A percentile compares a stretch with the other conserved stretches of the same genome.
Evolutionary conservation across 1,140 invertebrate genomes (phyloP).

Genomic region (Heliconius melpomene): DNA sequence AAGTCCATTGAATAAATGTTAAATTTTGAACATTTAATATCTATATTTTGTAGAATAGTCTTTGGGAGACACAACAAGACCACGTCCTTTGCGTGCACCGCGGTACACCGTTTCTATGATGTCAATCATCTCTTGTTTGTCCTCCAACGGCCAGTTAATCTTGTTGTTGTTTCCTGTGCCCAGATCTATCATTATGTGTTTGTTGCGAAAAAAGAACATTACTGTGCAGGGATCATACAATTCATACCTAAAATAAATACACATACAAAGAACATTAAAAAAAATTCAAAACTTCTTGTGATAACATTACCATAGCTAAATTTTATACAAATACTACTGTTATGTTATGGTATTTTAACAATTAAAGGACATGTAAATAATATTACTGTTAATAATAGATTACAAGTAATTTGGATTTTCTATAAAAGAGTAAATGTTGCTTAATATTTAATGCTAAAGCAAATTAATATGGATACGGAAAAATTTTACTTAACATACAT

Average conservation of each 20-base stretch:
- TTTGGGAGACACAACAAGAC: slow-evolving; percentile 99
- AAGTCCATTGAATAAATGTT: neutral
- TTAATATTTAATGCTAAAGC: too few relatives aligned
- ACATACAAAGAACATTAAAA: neutral
- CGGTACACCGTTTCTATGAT: slow-evolving; percentile 99
- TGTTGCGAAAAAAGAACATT: slow-evolving; percentile 99
- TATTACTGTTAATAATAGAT: too few relatives aligned
- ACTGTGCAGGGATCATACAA: slow-evolving; percentile 99
- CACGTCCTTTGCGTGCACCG: slow-evolving; percentile 98
- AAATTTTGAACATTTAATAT: slow-evolving; percentile 87
- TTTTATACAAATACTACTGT: too few relatives aligned
- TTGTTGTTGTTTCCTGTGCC: slow-evolving; percentile 99
- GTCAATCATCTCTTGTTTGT: slow-evolving; percentile 99
- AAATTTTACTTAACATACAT: slow-evolving; percentile 83
- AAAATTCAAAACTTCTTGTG: too few relatives aligned
- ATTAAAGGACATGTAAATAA: too few relatives aligned
- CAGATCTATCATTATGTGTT: slow-evolving; percentile 99
- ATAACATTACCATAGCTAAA: too few relatives aligned
- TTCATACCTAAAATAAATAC: slow-evolving; percentile 89
- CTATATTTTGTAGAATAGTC: slow-evolving; percentile 99
- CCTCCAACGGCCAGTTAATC: slow-evolving; percentile 99
- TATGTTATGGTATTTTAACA: too few relatives aligned
- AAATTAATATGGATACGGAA: neutral
- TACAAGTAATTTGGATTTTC: too few relatives aligned
- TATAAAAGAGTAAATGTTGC: too few relatives aligned